Evolutionary conservation across 2,113 vertebrate genomes (phyloP).

Genomic region (Sylvilagus bachmani): DNA sequence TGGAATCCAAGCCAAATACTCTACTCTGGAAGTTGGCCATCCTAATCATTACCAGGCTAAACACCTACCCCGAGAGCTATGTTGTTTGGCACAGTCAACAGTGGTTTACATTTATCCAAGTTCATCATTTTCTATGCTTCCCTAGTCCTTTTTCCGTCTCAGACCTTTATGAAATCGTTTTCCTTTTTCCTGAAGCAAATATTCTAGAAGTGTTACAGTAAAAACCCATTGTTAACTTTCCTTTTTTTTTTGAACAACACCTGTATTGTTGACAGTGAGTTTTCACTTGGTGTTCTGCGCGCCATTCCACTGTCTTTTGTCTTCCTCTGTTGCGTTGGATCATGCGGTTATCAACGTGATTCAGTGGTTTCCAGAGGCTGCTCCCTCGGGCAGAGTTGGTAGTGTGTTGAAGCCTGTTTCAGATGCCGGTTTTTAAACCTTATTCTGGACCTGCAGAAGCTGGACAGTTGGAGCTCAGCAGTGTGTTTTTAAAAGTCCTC

Average conservation of each 20-base stretch:
- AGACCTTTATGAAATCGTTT: background rate
- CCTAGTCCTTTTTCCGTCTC: background rate
- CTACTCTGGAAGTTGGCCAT: no score
- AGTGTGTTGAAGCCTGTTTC: background rate
- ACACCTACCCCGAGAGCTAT: background rate
- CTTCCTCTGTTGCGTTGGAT: background rate
- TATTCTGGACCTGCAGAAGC: background rate
- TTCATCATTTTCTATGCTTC: background rate
- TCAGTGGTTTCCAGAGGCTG: background rate
- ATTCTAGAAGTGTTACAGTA: constrained; percentile 15
- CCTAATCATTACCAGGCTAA: no score
- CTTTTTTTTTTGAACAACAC: background rate
- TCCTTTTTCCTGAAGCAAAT: background rate
- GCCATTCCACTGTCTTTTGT: background rate
- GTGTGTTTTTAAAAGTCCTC: background rate
- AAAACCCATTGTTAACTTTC: background rate
- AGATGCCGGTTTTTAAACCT: background rate
- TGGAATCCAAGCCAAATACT: no score
- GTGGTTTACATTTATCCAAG: background rate
- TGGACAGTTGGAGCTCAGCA: background rate
- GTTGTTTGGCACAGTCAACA: background rate
- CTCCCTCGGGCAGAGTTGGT: background rate
- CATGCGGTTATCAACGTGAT: background rate
- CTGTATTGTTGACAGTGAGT: background rate
- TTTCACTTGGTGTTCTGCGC: background rate